Percentiles rank a stretch among this genome's conserved stretches.
These are phyloP conservation scores for Saccopteryx leptura DNA, from an alignment of 2,113 vertebrate genomes.

Conservation along the genomic window DNA sequence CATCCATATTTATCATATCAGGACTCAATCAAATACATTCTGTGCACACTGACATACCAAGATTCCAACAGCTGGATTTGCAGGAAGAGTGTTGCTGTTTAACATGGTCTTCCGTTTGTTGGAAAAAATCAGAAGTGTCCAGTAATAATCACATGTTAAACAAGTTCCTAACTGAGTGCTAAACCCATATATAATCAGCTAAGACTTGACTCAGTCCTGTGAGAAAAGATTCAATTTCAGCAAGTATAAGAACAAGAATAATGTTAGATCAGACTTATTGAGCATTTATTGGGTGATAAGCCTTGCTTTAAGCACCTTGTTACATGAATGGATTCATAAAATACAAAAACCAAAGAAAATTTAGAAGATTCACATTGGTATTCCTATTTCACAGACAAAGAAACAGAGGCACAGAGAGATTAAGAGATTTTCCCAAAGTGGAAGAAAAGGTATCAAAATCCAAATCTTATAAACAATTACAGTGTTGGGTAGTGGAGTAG, in stretches of 20 bases:
- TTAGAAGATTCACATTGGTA: not conserved
- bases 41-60: not conserved
- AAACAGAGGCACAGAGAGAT: not conserved
- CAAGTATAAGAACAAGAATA: not conserved
- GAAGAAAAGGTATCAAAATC: not conserved
- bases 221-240: not conserved
- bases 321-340: not conserved
- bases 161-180: not conserved
- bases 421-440: not conserved
- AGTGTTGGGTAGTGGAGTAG: accelerated
- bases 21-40: not conserved
- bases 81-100: not conserved
- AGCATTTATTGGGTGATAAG: not conserved
- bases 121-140: not conserved
- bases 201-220: not conserved
- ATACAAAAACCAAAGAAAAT: not conserved
- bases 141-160: not conserved
- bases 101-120: not conserved
- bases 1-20: not conserved
- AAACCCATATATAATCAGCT: not conserved
- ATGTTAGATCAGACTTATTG: not conserved
- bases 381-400: not conserved
- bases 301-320: not conserved
- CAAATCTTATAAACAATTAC: not conserved
- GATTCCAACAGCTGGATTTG: not conserved